Evolutionary conservation across 2,113 vertebrate species (phyloP).

Genomic region (Elaphurus davidianus): DNA sequence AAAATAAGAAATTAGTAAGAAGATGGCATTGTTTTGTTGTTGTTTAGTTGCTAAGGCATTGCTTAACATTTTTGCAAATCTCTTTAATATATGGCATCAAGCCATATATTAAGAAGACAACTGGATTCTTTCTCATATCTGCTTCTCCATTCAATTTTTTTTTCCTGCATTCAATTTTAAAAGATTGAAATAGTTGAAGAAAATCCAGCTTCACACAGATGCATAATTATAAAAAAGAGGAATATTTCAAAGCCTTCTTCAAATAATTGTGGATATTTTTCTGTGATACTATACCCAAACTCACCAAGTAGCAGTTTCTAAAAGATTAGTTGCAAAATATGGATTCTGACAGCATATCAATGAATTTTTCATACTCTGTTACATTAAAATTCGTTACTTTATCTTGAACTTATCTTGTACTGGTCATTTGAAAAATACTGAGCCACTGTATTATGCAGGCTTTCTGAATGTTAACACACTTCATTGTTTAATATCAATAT

Average conservation of each 20-base stretch:
- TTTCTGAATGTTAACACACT: background rate
- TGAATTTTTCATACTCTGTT: background rate
- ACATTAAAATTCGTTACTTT: background rate
- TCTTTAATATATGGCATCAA: background rate
- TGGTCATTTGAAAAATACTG: background rate
- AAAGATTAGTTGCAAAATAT: background rate
- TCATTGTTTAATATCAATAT: background rate
- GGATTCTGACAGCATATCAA: background rate
- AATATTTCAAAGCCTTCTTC: background rate
- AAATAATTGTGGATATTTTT: background rate
- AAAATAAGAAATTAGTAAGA: background rate
- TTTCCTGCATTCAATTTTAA: background rate
- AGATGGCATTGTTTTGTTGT: background rate
- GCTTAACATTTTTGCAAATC: background rate
- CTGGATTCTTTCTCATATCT: background rate
- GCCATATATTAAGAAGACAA: background rate
- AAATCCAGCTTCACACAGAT: background rate
- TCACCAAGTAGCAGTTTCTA: background rate
- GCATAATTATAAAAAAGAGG: background rate
- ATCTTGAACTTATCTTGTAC: background rate
- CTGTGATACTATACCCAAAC: background rate
- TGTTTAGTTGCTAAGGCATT: background rate
- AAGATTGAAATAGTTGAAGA: slow-evolving; percentile 7
- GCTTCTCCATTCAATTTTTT: background rate
- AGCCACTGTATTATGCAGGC: background rate